A percentile compares a stretch with the other conserved stretches of the same genome.
phyloP scores from a whole-genome alignment of 2,888 invertebrate genomes.

The Erpobdella octoculata region DNA sequence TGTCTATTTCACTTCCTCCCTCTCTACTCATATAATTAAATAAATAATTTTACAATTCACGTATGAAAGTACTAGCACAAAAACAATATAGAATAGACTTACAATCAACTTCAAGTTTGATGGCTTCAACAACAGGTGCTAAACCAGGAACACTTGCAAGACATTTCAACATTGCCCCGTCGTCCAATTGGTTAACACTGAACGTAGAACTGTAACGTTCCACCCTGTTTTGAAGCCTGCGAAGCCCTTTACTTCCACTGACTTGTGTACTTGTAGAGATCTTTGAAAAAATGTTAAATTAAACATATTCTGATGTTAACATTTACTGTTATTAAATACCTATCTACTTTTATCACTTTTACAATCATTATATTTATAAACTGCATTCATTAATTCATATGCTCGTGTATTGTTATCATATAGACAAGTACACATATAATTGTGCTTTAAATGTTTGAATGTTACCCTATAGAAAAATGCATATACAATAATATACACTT shows the following conservation, averaged over 20 bases:
- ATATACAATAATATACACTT: background rate
- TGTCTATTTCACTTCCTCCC: background rate
- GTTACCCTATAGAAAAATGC: too few relatives aligned
- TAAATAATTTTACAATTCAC: background rate
- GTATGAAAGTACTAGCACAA: too few relatives aligned
- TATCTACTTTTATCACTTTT: too few relatives aligned
- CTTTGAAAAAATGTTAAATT: too few relatives aligned
- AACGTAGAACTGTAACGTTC: conserved; percentile 24
- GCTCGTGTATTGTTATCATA: too few relatives aligned
- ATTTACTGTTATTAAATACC: too few relatives aligned
- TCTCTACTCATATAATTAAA: background rate
- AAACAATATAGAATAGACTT: too few relatives aligned
- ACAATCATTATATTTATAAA: too few relatives aligned
- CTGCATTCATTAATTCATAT: too few relatives aligned
- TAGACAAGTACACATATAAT: too few relatives aligned
- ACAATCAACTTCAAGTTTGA: conserved; percentile 29
- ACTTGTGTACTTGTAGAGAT: background rate
- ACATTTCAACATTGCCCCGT: conserved; percentile 29
- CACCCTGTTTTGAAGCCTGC: conserved; percentile 18
- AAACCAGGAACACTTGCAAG: conserved; percentile 30
- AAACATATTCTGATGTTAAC: too few relatives aligned
- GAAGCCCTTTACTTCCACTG: conserved; percentile 25
- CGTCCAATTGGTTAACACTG: conserved; percentile 20
- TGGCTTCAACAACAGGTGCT: conserved; percentile 10
- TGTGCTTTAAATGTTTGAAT: too few relatives aligned